Conservation (phyloP, 2,113 vertebrate species). For the Myotis lucifugus region DNA sequence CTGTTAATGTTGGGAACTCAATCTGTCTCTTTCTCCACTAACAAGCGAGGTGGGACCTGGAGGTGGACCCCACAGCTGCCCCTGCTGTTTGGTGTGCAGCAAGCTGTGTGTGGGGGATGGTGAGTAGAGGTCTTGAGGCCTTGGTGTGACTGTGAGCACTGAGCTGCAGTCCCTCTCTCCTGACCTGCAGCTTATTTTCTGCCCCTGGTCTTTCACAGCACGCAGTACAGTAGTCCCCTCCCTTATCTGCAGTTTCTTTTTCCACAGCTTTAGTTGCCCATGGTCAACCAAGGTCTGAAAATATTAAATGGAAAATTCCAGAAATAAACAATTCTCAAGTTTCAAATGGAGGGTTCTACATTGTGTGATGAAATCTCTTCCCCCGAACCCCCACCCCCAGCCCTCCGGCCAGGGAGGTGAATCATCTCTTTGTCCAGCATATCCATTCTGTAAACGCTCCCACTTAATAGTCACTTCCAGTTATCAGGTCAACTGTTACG, state of each 20-base stretch:
- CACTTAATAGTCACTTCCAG: not conserved
- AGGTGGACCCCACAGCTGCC: not conserved
- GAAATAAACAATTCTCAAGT: not conserved
- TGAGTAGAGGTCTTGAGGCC: too few relatives aligned
- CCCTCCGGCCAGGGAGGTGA: not conserved
- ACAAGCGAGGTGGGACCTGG: not conserved
- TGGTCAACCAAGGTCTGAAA: not conserved
- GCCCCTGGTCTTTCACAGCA: not conserved
- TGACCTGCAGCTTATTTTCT: not conserved
- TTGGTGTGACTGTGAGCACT: not conserved
- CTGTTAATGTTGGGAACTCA: not conserved
- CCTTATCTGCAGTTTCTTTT: not conserved
- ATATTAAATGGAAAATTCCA: not conserved
- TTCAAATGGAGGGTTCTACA: not conserved
- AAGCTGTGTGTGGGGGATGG: not conserved
- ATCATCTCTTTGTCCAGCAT: not conserved
- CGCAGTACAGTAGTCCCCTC: too few relatives aligned
- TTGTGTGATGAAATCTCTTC: not conserved
- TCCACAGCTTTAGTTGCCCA: not conserved
- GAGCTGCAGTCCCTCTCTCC: not conserved
- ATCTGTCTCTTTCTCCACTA: not conserved
- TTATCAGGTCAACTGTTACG: not conserved
- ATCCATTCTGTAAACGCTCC: not conserved
- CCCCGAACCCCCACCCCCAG: not conserved
- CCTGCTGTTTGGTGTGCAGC: not conserved